Percentiles rank a stretch among this genome's conserved stretches.
phyloP scores from a whole-genome alignment of 2,797 vertebrate genomes.

The Sphenodon punctatus region DNA sequence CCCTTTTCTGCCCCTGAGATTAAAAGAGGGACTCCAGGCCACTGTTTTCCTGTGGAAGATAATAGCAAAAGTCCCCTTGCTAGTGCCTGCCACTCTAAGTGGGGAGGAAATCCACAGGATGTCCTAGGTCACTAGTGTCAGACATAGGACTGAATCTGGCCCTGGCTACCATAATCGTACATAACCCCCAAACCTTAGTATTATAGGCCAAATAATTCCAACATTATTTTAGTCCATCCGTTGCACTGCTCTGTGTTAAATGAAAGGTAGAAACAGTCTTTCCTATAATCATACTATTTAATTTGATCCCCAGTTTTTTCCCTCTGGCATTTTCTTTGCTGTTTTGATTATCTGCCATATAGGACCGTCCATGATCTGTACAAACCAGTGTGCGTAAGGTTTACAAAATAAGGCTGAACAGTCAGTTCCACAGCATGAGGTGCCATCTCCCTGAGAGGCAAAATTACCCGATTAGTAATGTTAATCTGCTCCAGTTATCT shows the following conservation, averaged over 20 bases:
- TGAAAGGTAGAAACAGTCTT: background rate
- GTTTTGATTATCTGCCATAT: background rate
- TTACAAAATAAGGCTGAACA: background rate
- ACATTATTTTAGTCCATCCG: background rate
- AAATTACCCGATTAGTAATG: rapidly evolving
- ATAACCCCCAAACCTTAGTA: background rate
- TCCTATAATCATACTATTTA: background rate
- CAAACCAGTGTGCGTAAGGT: rapidly evolving
- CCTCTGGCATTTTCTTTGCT: background rate
- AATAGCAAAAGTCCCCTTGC: background rate
- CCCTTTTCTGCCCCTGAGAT: background rate
- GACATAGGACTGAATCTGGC: background rate
- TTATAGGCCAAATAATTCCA: background rate
- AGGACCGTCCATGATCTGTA: background rate
- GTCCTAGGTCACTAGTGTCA: background rate
- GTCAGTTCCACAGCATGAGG: background rate
- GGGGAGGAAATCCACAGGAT: background rate
- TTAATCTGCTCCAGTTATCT: background rate
- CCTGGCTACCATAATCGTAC: background rate
- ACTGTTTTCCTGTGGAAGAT: background rate
- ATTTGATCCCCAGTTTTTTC: background rate
- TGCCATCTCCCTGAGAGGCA: background rate
- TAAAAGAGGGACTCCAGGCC: background rate
- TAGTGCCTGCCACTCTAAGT: no score
- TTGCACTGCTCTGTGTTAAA: background rate